Percentiles rank a stretch among this genome's conserved stretches.
Conservation (phyloP, 2,888 invertebrate species). For the Apodemia mormo region DNA sequence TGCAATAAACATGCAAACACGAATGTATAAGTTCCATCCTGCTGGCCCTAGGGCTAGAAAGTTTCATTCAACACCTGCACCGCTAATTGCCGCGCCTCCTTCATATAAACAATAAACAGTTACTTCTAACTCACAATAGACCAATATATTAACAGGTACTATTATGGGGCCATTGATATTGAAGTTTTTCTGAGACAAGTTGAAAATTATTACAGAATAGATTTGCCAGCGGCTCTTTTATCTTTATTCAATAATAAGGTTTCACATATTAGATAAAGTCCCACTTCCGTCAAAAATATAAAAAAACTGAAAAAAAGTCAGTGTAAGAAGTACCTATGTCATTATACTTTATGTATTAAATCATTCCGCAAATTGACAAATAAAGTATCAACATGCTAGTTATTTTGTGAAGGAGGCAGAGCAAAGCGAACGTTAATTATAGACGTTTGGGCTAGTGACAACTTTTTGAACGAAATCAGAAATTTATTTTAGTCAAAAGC, state of each 20-base stretch:
- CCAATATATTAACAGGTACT: conserved; percentile 53
- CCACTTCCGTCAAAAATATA: too few species aligned
- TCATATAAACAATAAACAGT: conserved; percentile 58
- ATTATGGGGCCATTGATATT: conserved; percentile 48
- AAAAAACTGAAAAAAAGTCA: too few species aligned
- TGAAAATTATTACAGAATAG: conserved; percentile 17
- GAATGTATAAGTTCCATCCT: conserved; percentile 44
- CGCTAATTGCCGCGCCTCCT: conserved; percentile 74
- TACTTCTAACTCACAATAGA: conserved; percentile 60
- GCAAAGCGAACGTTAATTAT: too few species aligned
- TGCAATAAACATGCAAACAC: conserved; percentile 65
- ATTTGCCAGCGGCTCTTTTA: conserved; percentile 12
- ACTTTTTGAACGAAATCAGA: too few species aligned
- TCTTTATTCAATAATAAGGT: conserved; percentile 4
- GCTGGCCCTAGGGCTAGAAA: conserved; percentile 59
- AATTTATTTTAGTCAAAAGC: too few species aligned
- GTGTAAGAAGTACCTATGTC: too few species aligned
- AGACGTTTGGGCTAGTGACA: too few species aligned
- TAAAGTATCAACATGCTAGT: too few species aligned
- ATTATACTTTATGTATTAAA: too few species aligned
- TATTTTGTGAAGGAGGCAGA: too few species aligned
- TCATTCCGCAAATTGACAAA: too few species aligned
- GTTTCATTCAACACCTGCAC: conserved; percentile 74
- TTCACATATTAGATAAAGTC: neutral
- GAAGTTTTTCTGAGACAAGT: conserved; percentile 30